phyloP scores from a whole-genome alignment of 1,140 invertebrate genomes.

The Lamellibrachia luymesi region DNA sequence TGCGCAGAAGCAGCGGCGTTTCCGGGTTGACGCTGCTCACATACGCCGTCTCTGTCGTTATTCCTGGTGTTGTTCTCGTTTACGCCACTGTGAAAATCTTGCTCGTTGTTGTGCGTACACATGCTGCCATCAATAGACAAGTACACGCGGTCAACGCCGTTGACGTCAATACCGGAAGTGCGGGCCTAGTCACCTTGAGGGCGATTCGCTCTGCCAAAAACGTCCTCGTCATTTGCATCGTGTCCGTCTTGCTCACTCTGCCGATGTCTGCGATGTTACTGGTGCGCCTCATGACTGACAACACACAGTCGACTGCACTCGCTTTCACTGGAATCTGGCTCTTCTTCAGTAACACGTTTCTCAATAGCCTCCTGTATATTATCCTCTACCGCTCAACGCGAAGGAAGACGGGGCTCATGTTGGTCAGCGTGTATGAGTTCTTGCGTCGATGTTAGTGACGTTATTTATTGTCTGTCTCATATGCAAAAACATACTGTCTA shows the following conservation, averaged over 20 bases:
- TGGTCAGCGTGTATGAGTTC: neutral
- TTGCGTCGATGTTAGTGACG: neutral
- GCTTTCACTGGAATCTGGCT: neutral
- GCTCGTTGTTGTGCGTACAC: neutral
- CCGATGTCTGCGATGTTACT: neutral
- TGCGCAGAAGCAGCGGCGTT: neutral
- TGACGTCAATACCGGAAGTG: neutral
- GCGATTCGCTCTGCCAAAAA: neutral
- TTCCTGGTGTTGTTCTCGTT: neutral
- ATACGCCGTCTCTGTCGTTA: neutral
- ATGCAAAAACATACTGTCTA: neutral
- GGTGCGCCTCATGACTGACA: neutral
- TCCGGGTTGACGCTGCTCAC: neutral
- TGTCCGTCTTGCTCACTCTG: neutral
- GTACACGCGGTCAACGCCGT: neutral
- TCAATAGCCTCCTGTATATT: neutral
- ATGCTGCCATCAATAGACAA: neutral
- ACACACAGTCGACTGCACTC: neutral
- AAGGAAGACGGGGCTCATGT: neutral
- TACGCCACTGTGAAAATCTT: neutral
- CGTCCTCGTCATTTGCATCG: neutral
- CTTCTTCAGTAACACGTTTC: neutral
- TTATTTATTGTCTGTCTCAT: neutral
- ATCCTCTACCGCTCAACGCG: neutral
- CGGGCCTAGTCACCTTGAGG: neutral